These are phyloP conservation scores for Neomicropteryx cornuta DNA, from an alignment of 1,140 invertebrate genomes.

Conservation along the genomic window DNA sequence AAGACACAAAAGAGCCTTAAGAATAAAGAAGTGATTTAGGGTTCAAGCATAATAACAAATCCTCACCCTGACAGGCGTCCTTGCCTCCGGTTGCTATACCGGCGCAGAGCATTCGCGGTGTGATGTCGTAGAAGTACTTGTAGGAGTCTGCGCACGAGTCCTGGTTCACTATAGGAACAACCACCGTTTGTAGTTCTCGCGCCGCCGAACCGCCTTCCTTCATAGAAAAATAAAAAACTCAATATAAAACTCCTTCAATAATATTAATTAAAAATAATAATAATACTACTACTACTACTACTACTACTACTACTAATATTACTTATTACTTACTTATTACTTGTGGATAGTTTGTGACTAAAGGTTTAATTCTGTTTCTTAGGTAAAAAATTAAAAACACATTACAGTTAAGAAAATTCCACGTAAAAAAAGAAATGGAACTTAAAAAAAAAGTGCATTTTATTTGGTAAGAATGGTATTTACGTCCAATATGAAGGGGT, in stretches of 20 bases:
- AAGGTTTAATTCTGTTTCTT: background rate
- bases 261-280: background rate
- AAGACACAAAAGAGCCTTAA: too few species aligned
- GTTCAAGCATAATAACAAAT: too few species aligned
- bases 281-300: background rate
- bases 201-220: constrained; percentile 22
- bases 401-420: background rate
- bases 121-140: constrained; percentile 29
- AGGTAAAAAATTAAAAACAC: background rate
- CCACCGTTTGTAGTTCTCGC: constrained; percentile 25
- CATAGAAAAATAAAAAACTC: constrained; percentile 13
- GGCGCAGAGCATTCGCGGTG: constrained; percentile 42
- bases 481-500: too few species aligned
- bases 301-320: background rate
- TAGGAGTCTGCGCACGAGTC: constrained; percentile 32
- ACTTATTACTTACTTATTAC: background rate
- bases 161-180: constrained; percentile 36
- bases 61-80: constrained; percentile 41
- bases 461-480: too few species aligned
- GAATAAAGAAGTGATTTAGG: too few species aligned
- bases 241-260: background rate
- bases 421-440: too few species aligned
- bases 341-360: background rate
- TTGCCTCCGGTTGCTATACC: constrained; percentile 32
- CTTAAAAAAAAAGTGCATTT: too few species aligned